Conservation (phyloP, 2,113 vertebrate species). For the Stegastes partitus region DNA sequence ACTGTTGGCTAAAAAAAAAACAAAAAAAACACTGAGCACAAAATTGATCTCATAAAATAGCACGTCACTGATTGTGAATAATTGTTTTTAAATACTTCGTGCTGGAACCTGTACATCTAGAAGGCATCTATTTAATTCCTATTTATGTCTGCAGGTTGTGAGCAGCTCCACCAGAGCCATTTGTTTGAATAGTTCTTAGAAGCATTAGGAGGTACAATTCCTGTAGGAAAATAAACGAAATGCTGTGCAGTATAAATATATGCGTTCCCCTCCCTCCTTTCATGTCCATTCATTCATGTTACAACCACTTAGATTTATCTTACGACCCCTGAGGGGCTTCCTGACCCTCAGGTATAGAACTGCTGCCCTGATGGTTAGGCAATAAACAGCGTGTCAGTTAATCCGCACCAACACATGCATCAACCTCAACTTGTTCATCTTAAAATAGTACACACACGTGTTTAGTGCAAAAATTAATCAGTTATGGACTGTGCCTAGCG, state of each 20-base stretch:
- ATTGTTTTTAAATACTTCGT: too few species aligned
- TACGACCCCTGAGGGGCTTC: not conserved
- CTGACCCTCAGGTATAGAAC: not conserved
- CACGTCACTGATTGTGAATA: not conserved
- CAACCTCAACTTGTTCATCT: not conserved
- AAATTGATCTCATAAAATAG: not conserved
- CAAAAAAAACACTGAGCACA: not conserved
- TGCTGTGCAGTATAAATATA: too few species aligned
- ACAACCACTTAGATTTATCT: not conserved
- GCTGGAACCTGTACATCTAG: too few species aligned
- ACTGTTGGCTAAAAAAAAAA: not conserved
- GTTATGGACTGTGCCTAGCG: conserved; percentile 11
- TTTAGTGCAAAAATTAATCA: conserved; percentile 9
- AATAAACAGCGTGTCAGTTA: conserved; percentile 12
- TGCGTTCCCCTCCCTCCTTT: too few species aligned
- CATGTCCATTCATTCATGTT: not conserved
- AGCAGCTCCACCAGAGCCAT: too few species aligned
- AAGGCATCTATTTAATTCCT: too few species aligned
- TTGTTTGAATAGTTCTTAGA: too few species aligned
- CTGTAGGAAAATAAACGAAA: too few species aligned
- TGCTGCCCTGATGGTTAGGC: not conserved
- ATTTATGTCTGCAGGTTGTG: too few species aligned
- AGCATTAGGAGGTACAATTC: too few species aligned
- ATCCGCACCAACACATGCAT: conserved; percentile 14
- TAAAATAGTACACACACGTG: not conserved